Evolutionary conservation across 2,113 vertebrate genomes (phyloP).

Genomic region (Arvicanthis niloticus): DNA sequence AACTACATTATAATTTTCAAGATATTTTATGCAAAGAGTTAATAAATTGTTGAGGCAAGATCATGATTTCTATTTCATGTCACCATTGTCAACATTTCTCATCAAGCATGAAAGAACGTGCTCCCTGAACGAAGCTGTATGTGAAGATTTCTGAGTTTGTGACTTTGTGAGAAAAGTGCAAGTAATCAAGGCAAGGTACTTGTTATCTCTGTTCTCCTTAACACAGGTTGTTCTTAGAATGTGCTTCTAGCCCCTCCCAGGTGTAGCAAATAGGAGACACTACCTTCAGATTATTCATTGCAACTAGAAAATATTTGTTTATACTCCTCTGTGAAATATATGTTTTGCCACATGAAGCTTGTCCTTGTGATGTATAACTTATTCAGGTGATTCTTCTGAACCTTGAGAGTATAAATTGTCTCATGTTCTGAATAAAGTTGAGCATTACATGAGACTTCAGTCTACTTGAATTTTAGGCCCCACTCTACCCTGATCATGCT

Average conservation of each 20-base stretch:
- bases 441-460: background rate
- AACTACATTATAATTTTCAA: background rate
- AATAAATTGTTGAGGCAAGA: background rate
- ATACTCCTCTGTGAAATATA: background rate
- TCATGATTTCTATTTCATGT: accelerated
- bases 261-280: no score
- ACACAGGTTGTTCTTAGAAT: background rate
- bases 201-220: background rate
- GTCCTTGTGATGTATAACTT: background rate
- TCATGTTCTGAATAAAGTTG: background rate
- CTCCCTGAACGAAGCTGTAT: no score
- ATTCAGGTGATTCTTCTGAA: background rate
- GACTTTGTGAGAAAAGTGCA: background rate
- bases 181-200: background rate
- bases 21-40: background rate
- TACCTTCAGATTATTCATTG: background rate
- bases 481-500: background rate
- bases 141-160: background rate
- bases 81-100: background rate
- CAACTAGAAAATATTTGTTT: background rate
- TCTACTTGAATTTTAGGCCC: background rate
- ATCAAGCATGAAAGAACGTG: no score
- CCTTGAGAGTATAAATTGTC: background rate
- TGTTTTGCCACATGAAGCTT: accelerated
- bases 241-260: background rate